Base-by-base conservation (phyloP, 1,140 invertebrate genomes). In the Drosophila bipectinata region DNA sequence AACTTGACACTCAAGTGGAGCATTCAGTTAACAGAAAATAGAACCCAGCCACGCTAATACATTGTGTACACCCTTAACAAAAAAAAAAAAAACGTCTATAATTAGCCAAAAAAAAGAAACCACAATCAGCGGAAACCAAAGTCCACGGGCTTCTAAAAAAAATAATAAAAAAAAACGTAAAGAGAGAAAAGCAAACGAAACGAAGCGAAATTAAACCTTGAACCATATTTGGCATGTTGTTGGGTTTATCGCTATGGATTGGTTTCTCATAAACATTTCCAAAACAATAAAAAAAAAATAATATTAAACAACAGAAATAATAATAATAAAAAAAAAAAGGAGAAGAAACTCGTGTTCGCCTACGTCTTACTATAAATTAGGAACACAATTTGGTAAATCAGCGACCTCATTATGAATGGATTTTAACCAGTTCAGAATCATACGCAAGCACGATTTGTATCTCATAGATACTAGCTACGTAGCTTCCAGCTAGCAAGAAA, bases 1-100 rank as follows among this genome's bases (percentile, higher is more conserved):
- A 78, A 79, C 77, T 79, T 79, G 77, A 78, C 68, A 78, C 77
- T 78, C 69, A 78, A 78, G 73, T 80, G 77, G 53, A 79, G 59
- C 63, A 57, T 48, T 39, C 51, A 52, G 28, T 44, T 47, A 47
- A 21, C 15, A 55, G 37, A 15, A 67, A 34, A 53, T 34, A 30
- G 15, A 41, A 63, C 32, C 37, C 39, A 48, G 39, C n/a, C 18
- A 61, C 12, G 26, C 30, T 37, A 52, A 41, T 28, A 59, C 49
- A 49, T 41, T 24, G 34, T 45, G 57, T 49, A 53, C 57, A 60
- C 57, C 57, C 57, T 60, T 37, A 53, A 15, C 37, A 28, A 28
- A 28, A 15, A 53, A 28, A 28, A n/a, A 28, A 53, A 15, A 53
- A 21, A 21, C 2, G 34, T 60, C 57, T 60, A 60, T 60, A 60